Percentiles rank a stretch among this genome's conserved stretches.
phyloP scores from a whole-genome alignment of 1,140 invertebrate species.

The Bombyx mandarina region DNA sequence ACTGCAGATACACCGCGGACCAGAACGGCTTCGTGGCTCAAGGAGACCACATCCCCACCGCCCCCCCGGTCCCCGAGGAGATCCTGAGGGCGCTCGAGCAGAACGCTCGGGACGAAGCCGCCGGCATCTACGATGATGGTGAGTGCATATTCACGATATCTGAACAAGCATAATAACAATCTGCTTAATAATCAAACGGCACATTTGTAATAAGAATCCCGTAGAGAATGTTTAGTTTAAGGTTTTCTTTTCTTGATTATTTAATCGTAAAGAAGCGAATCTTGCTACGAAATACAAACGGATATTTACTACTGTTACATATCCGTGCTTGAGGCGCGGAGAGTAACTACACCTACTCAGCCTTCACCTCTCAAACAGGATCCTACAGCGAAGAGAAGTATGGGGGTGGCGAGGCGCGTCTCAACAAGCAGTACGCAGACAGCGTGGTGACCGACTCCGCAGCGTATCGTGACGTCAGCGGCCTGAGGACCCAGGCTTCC shows the following conservation, averaged over 20 bases:
- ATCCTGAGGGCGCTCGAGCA: slow-evolving; percentile 57
- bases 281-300: too few species aligned
- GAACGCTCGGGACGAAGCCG: slow-evolving; percentile 58
- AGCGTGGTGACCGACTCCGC: slow-evolving; percentile 29
- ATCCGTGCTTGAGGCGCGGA: too few species aligned
- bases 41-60: slow-evolving; percentile 83
- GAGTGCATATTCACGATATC: not conserved
- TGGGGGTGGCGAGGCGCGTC: slow-evolving; percentile 11
- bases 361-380: slow-evolving; percentile 23
- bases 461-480: slow-evolving; percentile 4
- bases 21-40: slow-evolving; percentile 83
- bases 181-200: not conserved
- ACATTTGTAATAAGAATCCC: too few species aligned
- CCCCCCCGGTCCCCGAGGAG: slow-evolving; percentile 79
- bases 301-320: too few species aligned
- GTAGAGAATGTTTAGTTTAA: too few species aligned
- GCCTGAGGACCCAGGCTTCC: not conserved
- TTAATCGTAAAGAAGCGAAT: too few species aligned
- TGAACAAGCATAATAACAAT: not conserved
- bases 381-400: slow-evolving; percentile 53
- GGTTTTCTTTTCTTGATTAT: too few species aligned
- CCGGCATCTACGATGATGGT: slow-evolving; percentile 61
- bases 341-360: too few species aligned
- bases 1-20: slow-evolving; percentile 82
- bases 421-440: slow-evolving; percentile 15